Conservation (phyloP, 2,888 invertebrate genomes). For the Limnephilus rhombicus region DNA sequence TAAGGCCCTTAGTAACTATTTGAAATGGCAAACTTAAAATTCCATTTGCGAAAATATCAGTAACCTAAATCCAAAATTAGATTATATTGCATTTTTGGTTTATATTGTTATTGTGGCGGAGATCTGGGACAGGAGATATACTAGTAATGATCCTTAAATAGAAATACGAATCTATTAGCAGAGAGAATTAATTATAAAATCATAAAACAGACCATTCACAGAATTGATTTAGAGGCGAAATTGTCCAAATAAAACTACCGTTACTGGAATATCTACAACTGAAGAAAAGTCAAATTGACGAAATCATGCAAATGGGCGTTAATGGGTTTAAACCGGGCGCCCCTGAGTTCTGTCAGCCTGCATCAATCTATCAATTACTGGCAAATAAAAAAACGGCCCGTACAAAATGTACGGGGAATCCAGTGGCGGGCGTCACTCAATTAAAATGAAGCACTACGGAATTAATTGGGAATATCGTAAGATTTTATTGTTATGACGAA, state of each 20-base stretch:
- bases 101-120: no score
- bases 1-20: no score
- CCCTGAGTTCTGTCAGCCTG: slow-evolving; percentile 50
- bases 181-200: not conserved
- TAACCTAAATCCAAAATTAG: no score
- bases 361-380: slow-evolving; percentile 63
- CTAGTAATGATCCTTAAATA: no score
- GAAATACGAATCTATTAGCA: no score
- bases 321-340: slow-evolving; percentile 27
- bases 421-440: slow-evolving; percentile 44
- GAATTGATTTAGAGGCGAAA: not conserved
- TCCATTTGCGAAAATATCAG: no score
- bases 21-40: no score
- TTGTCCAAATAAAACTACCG: not conserved
- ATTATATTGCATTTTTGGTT: no score
- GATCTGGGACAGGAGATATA: no score
- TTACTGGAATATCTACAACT: not conserved
- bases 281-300: not conserved
- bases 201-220: not conserved
- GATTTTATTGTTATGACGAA: slow-evolving; percentile 20
- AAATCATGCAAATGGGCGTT: slow-evolving; percentile 29
- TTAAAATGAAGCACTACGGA: slow-evolving; percentile 31
- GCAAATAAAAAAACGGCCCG: slow-evolving; percentile 47
- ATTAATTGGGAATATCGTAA: slow-evolving; percentile 44
- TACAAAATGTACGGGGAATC: slow-evolving; percentile 40